Base-by-base conservation (phyloP, 2,797 vertebrate species). In the Lepidocolaptes lacrymiger region DNA sequence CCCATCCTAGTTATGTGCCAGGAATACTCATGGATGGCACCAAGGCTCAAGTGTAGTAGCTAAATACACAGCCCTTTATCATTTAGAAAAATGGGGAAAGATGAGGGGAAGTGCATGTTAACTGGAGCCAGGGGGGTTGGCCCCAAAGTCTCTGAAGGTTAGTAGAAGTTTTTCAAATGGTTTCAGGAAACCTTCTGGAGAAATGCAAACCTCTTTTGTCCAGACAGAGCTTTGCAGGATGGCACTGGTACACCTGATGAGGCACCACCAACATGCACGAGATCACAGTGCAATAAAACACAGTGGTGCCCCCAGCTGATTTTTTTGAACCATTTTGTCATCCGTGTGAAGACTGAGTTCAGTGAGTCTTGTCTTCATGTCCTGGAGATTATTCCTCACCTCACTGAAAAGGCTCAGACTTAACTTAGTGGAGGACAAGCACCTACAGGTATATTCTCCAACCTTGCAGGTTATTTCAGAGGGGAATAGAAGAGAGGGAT, bases 401-500 rank as follows among this genome's bases (percentile, higher is more conserved):
- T 61, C 26, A 8, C 30, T 30, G 49, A 16, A 62, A 48, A 44
- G 56, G 8, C 20, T 24, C 1, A 7, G 3, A 18, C n/a, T 37
- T 19, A 34, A 26, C 6, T 2, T 5, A 20, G 26, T 7, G 46
- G 48, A 62, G 54, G 52, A 52, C 34, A 22, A 3, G 8, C 10
- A 20, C 21, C 75, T 49, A 37, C 13, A 61, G 41, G 10, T 1
- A 0, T 30, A 26, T 49, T 13, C 64, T 18, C 43, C 63, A 59
- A 32, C 44, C 78, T 28, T 58, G 61, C 21, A 48, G 72, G 24
- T 39, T 30, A 28, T 62, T 95, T 13, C 69, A 27, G 26, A 26
- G 56, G 44, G 43, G 48, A 52, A 56, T 55, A 28, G 27, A 21
- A 0, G 0, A 83, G 64, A 1, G 1, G 30, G 39, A 44, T n/a